phyloP scores from a whole-genome alignment of 2,797 vertebrate genomes.

The Macrochelys suwanniensis region DNA sequence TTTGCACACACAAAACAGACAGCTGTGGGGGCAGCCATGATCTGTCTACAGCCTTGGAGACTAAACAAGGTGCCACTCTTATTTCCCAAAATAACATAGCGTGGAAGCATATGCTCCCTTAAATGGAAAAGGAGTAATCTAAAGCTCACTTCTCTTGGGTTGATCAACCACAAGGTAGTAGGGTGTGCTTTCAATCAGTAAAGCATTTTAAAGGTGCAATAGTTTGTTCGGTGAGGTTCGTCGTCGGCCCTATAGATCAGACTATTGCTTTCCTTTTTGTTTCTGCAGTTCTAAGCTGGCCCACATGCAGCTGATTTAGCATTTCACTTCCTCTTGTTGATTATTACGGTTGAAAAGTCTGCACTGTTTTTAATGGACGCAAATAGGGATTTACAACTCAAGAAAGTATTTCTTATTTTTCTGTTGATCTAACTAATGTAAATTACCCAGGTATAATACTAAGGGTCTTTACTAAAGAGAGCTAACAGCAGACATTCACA shows the following conservation, averaged over 20 bases:
- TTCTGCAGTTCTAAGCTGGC: neutral
- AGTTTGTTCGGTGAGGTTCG: neutral
- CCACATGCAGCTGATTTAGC: neutral
- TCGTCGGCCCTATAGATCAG: accelerated
- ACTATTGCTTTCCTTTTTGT: neutral
- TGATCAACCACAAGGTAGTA: accelerated
- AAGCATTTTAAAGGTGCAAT: neutral
- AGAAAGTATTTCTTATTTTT: slow-evolving; percentile 32
- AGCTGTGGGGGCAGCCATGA: slow-evolving; percentile 31
- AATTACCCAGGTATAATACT: neutral
- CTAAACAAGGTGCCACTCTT: slow-evolving; percentile 9
- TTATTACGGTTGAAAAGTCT: neutral
- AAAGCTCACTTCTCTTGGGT: neutral
- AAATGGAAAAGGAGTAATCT: neutral
- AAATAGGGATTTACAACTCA: neutral
- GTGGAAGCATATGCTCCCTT: neutral
- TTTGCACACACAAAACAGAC: neutral
- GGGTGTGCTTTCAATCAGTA: neutral
- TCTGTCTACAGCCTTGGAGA: neutral
- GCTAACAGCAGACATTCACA: neutral
- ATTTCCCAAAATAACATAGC: slow-evolving; percentile 12
- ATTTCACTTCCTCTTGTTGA: neutral
- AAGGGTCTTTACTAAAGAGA: slow-evolving; percentile 39
- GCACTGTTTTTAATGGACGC: neutral
- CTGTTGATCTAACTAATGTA: slow-evolving; percentile 38